Evolutionary conservation across 2,888 invertebrate genomes (phyloP).

Genomic region (Amblyjoppa proteus): DNA sequence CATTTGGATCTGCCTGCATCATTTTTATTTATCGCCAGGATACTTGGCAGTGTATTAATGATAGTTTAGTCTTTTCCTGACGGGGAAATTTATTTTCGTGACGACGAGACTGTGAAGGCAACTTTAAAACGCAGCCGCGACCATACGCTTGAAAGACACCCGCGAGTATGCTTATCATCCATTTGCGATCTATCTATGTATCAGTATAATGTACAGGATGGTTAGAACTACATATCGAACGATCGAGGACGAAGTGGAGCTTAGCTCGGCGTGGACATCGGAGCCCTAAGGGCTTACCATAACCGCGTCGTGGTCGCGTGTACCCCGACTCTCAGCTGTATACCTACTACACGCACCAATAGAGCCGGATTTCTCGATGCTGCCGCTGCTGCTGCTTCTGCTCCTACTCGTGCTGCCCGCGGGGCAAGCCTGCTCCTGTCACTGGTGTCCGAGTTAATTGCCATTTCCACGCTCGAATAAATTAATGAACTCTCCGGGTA

Average conservation of each 20-base stretch:
- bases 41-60: no score
- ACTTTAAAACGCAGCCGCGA: constrained; percentile 35
- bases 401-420: constrained; percentile 73
- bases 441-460: constrained; percentile 84
- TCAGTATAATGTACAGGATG: constrained; percentile 7
- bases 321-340: constrained; percentile 39
- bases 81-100: constrained; percentile 48
- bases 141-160: constrained; percentile 19
- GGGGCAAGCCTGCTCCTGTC: constrained; percentile 83
- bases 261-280: constrained; percentile 51
- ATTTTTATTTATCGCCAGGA: background rate
- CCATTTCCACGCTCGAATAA: constrained; percentile 84
- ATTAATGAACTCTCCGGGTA: constrained; percentile 82
- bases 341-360: constrained; percentile 58
- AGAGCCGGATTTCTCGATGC: constrained; percentile 69
- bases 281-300: constrained; percentile 69
- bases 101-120: background rate
- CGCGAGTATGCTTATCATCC: background rate
- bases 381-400: constrained; percentile 54
- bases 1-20: constrained; percentile 12
- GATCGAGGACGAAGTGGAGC: constrained; percentile 51
- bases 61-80: background rate
- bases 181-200: constrained; percentile 1
- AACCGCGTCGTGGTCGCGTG: constrained; percentile 64
- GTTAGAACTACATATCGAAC: constrained; percentile 22